Evolutionary conservation across 2,888 invertebrate genomes (phyloP).

Genomic region (Acleris laterana): DNA sequence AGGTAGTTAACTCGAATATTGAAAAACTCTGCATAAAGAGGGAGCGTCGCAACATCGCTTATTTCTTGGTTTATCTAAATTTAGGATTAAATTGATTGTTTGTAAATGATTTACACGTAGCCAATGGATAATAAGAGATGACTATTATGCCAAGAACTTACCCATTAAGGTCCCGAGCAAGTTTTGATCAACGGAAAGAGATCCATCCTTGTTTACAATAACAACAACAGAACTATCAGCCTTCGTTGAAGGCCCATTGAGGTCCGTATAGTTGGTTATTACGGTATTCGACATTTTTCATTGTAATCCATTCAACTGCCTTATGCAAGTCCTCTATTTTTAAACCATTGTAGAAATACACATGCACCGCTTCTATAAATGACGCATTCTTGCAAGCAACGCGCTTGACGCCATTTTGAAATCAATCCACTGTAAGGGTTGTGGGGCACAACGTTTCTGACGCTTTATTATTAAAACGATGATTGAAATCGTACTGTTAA

Average conservation of each 20-base stretch:
- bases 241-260: conserved; percentile 79
- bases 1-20: neutral
- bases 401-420: conserved; percentile 80
- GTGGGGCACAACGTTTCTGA: conserved; percentile 7
- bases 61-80: neutral
- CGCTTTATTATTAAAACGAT: conserved; percentile 6
- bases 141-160: conserved; percentile 69
- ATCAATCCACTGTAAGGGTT: conserved; percentile 44
- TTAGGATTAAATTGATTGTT: neutral
- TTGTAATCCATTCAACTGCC: conserved; percentile 61
- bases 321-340: conserved; percentile 73
- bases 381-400: conserved; percentile 66
- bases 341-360: conserved; percentile 66
- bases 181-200: conserved; percentile 91
- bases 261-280: conserved; percentile 81
- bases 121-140: conserved; percentile 31
- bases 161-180: conserved; percentile 91
- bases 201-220: conserved; percentile 94
- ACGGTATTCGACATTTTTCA: conserved; percentile 83
- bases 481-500: conserved; percentile 3
- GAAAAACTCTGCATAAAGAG: neutral
- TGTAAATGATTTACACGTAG: conserved; percentile 1
- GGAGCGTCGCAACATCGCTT: conserved; percentile 5
- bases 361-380: conserved; percentile 76
- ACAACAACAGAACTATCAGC: conserved; percentile 91